These are phyloP conservation scores for Cherax destructor DNA, from an alignment of 1,140 invertebrate genomes.

Conservation along the genomic window DNA sequence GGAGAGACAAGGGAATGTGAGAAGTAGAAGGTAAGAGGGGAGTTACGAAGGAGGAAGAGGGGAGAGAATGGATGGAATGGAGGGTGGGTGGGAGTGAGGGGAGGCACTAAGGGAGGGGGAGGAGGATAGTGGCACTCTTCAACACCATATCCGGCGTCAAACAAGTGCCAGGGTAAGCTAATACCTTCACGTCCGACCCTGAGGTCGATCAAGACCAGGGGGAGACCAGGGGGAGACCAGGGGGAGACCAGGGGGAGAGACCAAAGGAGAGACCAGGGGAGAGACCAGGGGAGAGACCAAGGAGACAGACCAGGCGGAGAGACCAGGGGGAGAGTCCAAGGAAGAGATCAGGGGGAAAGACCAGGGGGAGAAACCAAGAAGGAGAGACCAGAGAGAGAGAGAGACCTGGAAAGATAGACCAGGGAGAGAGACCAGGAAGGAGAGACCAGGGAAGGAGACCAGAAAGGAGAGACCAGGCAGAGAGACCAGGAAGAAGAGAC, in stretches of 20 bases:
- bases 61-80: no score
- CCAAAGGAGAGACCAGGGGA: background rate
- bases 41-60: no score
- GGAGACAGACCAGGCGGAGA: background rate
- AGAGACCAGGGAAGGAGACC: no score
- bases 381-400: background rate
- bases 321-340: background rate
- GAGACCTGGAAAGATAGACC: background rate
- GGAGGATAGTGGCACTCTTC: constrained; percentile 13
- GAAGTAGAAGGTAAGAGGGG: no score
- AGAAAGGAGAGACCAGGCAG: background rate
- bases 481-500: no score
- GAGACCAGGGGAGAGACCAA: background rate
- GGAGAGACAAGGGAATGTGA: background rate
- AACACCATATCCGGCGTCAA: constrained; percentile 41
- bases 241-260: background rate
- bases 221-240: background rate
- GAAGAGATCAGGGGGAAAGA: no score
- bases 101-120: background rate
- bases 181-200: constrained; percentile 36
- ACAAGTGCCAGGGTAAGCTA: constrained; percentile 23
- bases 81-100: background rate
- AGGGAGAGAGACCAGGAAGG: background rate
- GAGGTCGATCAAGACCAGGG: constrained; percentile 24
- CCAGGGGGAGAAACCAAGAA: background rate